Percentiles rank a stretch among this genome's conserved stretches.
Conservation (phyloP, 2,888 invertebrate genomes). For the Eupithecia subfuscata region DNA sequence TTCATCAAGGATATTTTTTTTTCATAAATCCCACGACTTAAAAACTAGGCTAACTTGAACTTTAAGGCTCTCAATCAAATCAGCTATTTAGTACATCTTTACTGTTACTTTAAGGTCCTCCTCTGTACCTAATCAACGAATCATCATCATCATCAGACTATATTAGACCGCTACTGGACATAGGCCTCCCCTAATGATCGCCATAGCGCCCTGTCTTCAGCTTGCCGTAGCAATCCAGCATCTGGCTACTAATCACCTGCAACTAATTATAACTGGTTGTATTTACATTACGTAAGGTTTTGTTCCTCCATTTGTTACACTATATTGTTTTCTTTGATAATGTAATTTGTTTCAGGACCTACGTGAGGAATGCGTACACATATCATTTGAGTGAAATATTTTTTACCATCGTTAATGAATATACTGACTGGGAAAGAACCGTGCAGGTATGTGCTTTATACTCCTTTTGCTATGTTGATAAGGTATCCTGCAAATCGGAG, state of each 20-base stretch:
- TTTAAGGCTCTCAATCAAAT: background rate
- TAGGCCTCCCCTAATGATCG: no score
- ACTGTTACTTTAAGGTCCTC: background rate
- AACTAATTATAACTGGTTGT: background rate
- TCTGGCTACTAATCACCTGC: no score
- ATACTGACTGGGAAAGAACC: conserved; percentile 98
- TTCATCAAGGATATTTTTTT: background rate
- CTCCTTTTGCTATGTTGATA: no score
- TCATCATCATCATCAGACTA: no score
- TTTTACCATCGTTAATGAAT: conserved; percentile 97
- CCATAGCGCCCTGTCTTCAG: no score
- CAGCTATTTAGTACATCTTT: background rate
- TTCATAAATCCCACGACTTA: background rate
- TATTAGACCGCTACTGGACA: no score
- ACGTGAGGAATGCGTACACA: conserved; percentile 97
- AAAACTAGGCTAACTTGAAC: background rate
- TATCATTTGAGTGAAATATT: conserved; percentile 99
- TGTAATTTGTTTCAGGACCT: conserved; percentile 85
- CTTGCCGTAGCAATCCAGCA: no score
- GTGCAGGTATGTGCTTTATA: conserved; percentile 81
- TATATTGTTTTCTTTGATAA: background rate
- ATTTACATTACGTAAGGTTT: background rate
- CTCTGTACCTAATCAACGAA: background rate
- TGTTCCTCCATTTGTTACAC: background rate
- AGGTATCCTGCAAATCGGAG: no score